Conservation (phyloP, 2,888 invertebrate genomes). For the Therioaphis trifolii region DNA sequence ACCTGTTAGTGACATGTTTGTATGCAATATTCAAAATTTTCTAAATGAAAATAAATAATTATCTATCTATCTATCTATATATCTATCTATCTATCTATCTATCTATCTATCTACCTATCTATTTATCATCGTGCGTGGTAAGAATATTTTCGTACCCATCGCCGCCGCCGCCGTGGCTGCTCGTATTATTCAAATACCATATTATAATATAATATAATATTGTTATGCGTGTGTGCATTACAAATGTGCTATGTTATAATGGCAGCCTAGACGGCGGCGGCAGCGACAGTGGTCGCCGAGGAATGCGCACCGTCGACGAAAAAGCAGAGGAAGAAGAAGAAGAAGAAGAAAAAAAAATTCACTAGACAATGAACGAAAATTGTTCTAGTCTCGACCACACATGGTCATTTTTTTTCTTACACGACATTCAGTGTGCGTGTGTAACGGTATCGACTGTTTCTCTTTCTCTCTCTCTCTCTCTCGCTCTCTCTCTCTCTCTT, state of each 20-base stretch:
- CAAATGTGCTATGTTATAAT: neutral
- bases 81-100: too few relatives aligned
- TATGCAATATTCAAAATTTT: too few relatives aligned
- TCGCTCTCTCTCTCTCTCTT: too few relatives aligned
- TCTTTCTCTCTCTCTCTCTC: neutral
- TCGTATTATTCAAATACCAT: too few relatives aligned
- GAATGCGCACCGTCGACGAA: slow-evolving; percentile 12
- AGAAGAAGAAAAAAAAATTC: neutral
- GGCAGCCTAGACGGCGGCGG: neutral
- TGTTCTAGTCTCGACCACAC: slow-evolving; percentile 43
- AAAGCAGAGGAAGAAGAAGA: too few relatives aligned
- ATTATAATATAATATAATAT: too few relatives aligned
- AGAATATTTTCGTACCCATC: too few relatives aligned
- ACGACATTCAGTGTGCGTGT: neutral
- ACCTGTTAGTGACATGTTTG: too few relatives aligned
- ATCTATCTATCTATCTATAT: too few relatives aligned
- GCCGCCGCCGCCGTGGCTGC: neutral
- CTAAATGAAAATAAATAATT: too few relatives aligned
- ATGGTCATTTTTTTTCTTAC: slow-evolving; percentile 16
- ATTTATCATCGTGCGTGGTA: too few relatives aligned
- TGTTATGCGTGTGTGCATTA: neutral
- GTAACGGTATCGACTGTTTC: neutral
- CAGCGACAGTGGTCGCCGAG: neutral
- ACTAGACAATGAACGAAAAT: slow-evolving; percentile 38
- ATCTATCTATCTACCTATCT: too few relatives aligned